phyloP scores from a whole-genome alignment of 2,797 vertebrate genomes.

The Limnodromus scolopaceus region DNA sequence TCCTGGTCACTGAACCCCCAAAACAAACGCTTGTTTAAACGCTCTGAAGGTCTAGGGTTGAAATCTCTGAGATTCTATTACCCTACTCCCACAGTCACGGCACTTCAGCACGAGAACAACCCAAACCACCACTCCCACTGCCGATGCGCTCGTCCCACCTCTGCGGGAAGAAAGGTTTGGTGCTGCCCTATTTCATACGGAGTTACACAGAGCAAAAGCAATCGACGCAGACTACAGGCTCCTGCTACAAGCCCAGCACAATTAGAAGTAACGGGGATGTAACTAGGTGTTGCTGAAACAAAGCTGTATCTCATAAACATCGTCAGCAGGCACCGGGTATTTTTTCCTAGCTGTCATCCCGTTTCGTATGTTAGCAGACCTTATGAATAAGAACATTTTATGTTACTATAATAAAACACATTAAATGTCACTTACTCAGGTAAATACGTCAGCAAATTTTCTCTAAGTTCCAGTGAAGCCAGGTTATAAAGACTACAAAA shows the following conservation, averaged over 20 bases:
- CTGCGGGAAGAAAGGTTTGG: neutral
- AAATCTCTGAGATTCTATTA: neutral
- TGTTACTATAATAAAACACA: neutral
- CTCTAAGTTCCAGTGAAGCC: constrained; percentile 95
- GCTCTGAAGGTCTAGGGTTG: neutral
- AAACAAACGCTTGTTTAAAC: neutral
- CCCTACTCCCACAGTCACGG: neutral
- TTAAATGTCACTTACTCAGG: constrained; percentile 90
- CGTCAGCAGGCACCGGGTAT: neutral
- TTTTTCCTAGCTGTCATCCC: neutral
- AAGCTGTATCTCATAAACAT: neutral
- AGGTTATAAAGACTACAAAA: constrained; percentile 91
- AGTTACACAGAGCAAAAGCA: neutral
- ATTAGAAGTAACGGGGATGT: neutral
- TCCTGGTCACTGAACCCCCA: neutral
- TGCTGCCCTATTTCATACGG: neutral
- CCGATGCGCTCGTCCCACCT: fast-evolving
- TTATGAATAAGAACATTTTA: neutral
- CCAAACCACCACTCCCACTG: neutral
- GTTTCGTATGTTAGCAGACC: neutral
- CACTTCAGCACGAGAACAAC: neutral
- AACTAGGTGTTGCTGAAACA: neutral
- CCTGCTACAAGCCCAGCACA: neutral
- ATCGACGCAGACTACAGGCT: neutral
- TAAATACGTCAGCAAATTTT: constrained; percentile 95